Evolutionary conservation across 2,888 invertebrate genomes (phyloP), one percentile per base, ranked within the genome.

Genomic region (Volucella bombylans): DNA sequence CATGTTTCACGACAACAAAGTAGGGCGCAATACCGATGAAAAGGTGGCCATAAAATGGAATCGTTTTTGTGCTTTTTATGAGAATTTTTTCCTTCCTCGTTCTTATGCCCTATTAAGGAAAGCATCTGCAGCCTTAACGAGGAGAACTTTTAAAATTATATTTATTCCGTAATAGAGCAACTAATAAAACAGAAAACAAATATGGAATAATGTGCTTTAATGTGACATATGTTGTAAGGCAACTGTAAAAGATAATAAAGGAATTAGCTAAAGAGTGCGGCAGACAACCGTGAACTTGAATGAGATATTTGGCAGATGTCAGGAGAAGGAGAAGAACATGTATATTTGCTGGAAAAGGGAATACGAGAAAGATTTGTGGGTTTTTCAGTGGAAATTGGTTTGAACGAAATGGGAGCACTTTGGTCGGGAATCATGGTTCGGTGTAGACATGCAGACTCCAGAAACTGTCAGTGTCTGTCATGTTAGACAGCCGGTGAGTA

Each of bases 41-140:
- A 67, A 67, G 59, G 74, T 67, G 74, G 15, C 65, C 65, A 67
- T 74, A 74, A 74, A 67, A 57, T 59, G 57, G 4, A 47, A 31
- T 52, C 50, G 55, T 64, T 57, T 65, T 74, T 74, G 74, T 57
- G 65, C 72, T 45, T 39, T 64, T 43, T 49, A 61, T 12, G 59
- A 23, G 57, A 18, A 38, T 18, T 15, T 1, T 6, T n/a, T 14
- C 9, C 9, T 49, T 49, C 38, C 43, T 31, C 50, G 12, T 50
- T 49, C 14, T 31, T 64, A 23, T 57, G 12, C 12, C 49, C 45
- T 54, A 49, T 57, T 74, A 57, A 54, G 67, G 14, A 45, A n/a
- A 23, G 23, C 14, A 38, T 23, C n/a, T 14, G 39, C 39, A 45
- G 41, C 39, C 65, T 23, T 39, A 52, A 43, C 8, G 1, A 43